phyloP scores from a whole-genome alignment of 2,797 vertebrate species.

The Paramormyrops hopkinsi region DNA sequence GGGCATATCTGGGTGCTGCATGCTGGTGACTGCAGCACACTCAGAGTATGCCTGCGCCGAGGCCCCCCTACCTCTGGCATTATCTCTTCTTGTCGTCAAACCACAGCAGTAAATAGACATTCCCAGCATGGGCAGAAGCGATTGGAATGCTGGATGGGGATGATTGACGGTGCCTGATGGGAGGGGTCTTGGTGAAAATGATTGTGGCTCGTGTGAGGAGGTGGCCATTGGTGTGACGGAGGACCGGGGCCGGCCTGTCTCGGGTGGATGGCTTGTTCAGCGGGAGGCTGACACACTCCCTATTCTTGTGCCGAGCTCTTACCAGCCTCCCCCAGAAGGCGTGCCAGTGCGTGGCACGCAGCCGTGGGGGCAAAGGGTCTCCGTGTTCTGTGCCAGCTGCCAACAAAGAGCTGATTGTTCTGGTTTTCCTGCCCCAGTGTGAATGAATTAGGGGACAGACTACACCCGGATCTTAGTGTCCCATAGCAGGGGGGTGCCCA shows the following conservation, averaged over 20 bases:
- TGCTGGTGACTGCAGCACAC: background rate
- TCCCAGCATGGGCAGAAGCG: conserved; percentile 1
- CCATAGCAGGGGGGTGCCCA: background rate
- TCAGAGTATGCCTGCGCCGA: background rate
- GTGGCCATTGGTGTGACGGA: background rate
- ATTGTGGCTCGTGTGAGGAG: background rate
- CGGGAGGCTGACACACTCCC: background rate
- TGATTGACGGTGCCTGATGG: background rate
- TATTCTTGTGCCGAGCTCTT: background rate
- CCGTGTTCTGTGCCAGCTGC: conserved; percentile 21
- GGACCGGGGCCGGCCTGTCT: background rate
- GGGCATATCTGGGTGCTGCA: background rate
- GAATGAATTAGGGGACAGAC: conserved; percentile 6
- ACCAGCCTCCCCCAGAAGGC: background rate
- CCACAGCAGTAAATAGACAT: background rate
- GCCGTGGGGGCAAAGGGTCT: background rate
- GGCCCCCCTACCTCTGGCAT: background rate
- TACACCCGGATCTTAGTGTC: background rate
- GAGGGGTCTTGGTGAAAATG: background rate
- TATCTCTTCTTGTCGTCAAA: background rate
- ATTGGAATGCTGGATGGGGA: conserved; percentile 1
- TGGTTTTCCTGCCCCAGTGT: background rate
- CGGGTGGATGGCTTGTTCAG: background rate
- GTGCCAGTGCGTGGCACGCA: conserved; percentile 13
- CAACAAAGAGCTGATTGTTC: conserved; percentile 34